Evolutionary conservation across 2,797 vertebrate species (phyloP), one percentile per base, ranked within the genome.

Genomic region (Dromococcyx pavoninus): DNA sequence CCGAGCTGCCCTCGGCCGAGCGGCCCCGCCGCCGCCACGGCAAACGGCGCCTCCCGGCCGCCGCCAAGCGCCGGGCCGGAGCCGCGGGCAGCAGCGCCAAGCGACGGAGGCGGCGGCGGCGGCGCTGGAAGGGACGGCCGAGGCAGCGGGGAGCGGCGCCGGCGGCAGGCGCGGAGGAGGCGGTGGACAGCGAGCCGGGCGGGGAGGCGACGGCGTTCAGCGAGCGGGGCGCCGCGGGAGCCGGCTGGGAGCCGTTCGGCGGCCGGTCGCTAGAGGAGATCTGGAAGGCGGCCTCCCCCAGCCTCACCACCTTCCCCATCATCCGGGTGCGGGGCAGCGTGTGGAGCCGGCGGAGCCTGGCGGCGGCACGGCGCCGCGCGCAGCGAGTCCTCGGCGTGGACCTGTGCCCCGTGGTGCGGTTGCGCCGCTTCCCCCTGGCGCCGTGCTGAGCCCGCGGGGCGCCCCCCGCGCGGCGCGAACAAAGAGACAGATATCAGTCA

Each of bases 341-440:
- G 84, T 98, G 97, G 96, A 97, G 89, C 78, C 97, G 91, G 89
- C 97, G 97, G 88, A 96, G 89, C 87, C 81, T 98, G 93, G 97
- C 80, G 73, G 97, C 97, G 57, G 96, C 92, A 39, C 97, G 97
- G 69, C 95, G 89, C 9, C 92, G 35, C 2, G 98, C 98, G 8
- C 97, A 96, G 95, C 95, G 96, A 78, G 95, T 98, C 67, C 94
- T 98, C 72, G 96, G 91, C 22, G 98, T 98, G 81, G 94, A 98
- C 91, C 92, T 98, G 93, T 96, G 97, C 30, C 98, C 98, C 14
- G 96, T 97, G 85, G 98, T 98, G 95, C 94, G 91, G 94, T 89
- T 98, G 71, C 96, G 97, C 73, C 98, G 98, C 91, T 96, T 98
- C 73, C 98, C 97, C 5, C 84, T 97, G 80, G 79, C 96, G 9